These are phyloP conservation scores for Himalopsyche tibetana DNA, from an alignment of 2,888 invertebrate species.

Conservation along the genomic window DNA sequence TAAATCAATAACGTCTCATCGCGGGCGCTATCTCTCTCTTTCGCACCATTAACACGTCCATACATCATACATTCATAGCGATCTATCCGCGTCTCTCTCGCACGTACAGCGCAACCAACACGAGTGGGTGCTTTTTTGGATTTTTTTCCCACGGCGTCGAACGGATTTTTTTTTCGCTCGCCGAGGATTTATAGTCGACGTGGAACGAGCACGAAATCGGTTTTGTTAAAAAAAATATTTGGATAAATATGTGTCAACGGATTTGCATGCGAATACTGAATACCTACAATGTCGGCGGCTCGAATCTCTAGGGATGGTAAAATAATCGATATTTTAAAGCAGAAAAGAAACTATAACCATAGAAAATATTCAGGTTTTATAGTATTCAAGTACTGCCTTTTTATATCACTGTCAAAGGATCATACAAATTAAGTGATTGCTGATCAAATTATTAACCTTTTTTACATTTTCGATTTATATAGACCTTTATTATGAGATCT, in stretches of 20 bases:
- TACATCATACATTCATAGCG: constrained; percentile 60
- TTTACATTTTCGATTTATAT: no score
- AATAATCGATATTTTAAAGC: no score
- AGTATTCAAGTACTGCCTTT: no score
- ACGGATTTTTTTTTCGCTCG: constrained; percentile 38
- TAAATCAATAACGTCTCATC: constrained; percentile 65
- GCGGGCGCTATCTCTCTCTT: constrained; percentile 64
- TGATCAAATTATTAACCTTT: no score
- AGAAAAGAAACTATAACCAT: no score
- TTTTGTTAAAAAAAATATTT: constrained; percentile 43
- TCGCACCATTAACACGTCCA: constrained; percentile 65
- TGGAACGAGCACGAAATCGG: constrained; percentile 43
- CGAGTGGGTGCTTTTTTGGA: constrained; percentile 39
- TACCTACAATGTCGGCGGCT: neutral
- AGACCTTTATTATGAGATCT: no score
- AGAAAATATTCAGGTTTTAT: no score
- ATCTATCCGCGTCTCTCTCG: constrained; percentile 52
- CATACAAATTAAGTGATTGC: no score
- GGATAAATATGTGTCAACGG: constrained; percentile 42
- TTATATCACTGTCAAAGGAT: no score
- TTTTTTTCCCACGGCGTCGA: constrained; percentile 42
- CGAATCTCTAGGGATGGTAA: neutral
- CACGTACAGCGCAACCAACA: constrained; percentile 31
- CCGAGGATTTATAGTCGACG: constrained; percentile 40
- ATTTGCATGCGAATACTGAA: constrained; percentile 35